Evolutionary conservation across 37 sponge, comb jelly and placozoan genomes (phyloP).

Genomic region (Trichoplax adhaerens): DNA sequence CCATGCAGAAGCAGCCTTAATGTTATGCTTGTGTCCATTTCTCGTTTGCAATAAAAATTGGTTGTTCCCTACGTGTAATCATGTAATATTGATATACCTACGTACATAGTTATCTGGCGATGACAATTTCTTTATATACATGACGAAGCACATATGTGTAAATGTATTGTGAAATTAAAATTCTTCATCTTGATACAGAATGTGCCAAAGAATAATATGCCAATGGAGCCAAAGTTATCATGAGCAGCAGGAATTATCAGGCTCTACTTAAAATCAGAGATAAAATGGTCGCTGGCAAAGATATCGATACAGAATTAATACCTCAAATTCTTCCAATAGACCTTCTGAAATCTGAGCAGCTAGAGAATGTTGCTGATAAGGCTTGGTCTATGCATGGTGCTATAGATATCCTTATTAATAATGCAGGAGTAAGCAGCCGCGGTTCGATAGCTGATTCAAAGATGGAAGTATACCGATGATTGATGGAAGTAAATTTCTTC

Average conservation of each 20-base stretch:
- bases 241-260: conserved; percentile 32
- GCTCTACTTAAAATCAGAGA: too few species aligned
- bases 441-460: conserved; percentile 35
- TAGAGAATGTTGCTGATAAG: conserved; percentile 17
- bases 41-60: too few species aligned
- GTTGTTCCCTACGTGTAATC: too few species aligned
- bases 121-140: too few species aligned
- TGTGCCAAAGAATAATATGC: conserved; percentile 30
- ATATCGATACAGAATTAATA: too few species aligned
- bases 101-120: too few species aligned
- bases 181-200: conserved; percentile 11
- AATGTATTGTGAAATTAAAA: too few species aligned
- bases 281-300: too few species aligned
- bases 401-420: conserved; percentile 57
- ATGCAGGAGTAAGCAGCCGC: conserved; percentile 62
- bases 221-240: conserved; percentile 48
- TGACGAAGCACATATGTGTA: too few species aligned
- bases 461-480: conserved; percentile 23
- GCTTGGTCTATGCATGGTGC: conserved; percentile 24
- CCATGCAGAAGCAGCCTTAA: too few species aligned
- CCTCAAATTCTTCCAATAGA: conserved; percentile 22
- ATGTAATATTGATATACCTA: too few species aligned
- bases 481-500: conserved; percentile 76
- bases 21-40: too few species aligned
- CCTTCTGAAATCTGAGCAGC: conserved; percentile 22